Evolutionary conservation across 2,113 vertebrate genomes (phyloP), one percentile per base, ranked within the genome.

Genomic region (Engraulis encrasicolus): DNA sequence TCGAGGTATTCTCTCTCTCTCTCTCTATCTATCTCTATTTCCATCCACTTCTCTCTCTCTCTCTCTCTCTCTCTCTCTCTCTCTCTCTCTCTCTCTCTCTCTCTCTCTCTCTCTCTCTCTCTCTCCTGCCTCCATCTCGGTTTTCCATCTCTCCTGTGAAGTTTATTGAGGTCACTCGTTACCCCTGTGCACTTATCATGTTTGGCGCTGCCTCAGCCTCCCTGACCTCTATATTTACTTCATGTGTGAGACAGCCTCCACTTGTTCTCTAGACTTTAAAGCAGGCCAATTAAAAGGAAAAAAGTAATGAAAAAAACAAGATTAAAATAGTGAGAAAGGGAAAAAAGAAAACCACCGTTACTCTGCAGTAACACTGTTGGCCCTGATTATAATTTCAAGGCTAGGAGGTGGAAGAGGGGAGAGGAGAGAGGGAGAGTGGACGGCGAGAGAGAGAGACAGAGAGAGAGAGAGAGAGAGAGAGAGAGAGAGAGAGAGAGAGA

Each of bases 121-220:
- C 23, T 66, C 1, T 61, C n/a, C 23, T 1, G 18, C 19, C 14
- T n/a, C n/a, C n/a, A n/a, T n/a, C n/a, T n/a, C n/a, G n/a, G n/a
- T n/a, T n/a, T 9, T 45, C 40, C 3, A 45, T 45, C 4, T 45
- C 40, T 45, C 40, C 9, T 45, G 40, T 45, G 40, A 34, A 90
- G 91, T 85, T 92, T 94, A 93, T 92, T 90, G 90, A 87, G 92
- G 89, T 91, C 88, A 91, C 93, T 93, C n/a, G 23, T 91, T 89
- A 94, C 90, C 93, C 86, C 90, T 52, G 87, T 89, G 86, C 91
- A 91, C 6, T 88, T 90, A 83, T 90, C 93, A 89, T 92, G 89
- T 85, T 90, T 85, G 89, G 89, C 90, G 89, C 40, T 77, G 86
- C 89, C 89, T 90, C 87, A 27, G 27, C 90, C 92, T 90, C 91